Evolutionary conservation across 2,113 vertebrate genomes (phyloP).

Genomic region (Dunckerocampus dactyliophorus): DNA sequence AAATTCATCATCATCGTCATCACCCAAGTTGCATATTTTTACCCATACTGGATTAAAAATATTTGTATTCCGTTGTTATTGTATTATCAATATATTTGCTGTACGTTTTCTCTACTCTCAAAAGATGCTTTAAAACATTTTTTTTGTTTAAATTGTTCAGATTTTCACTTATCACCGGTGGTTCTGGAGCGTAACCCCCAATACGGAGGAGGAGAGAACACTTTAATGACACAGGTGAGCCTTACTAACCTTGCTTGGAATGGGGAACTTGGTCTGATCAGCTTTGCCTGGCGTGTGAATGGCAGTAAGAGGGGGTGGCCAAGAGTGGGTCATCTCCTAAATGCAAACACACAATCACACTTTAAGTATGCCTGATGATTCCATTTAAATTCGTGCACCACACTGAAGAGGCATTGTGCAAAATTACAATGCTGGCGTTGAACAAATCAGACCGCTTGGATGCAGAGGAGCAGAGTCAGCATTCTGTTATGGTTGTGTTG

Average conservation of each 20-base stretch:
- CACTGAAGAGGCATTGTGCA: background rate
- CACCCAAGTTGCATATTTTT: too few relatives aligned
- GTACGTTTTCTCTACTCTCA: too few relatives aligned
- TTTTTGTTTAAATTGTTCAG: too few relatives aligned
- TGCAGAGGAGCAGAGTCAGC: constrained; percentile 42
- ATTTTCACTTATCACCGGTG: too few relatives aligned
- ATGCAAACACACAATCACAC: constrained; percentile 14
- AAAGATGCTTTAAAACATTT: too few relatives aligned
- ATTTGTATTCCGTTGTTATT: too few relatives aligned
- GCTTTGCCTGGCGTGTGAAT: constrained; percentile 85
- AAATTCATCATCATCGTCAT: too few relatives aligned
- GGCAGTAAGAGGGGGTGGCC: constrained; percentile 85
- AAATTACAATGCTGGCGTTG: constrained; percentile 25
- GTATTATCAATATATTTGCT: too few relatives aligned
- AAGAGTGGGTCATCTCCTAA: constrained; percentile 89
- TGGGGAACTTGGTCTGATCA: constrained; percentile 83
- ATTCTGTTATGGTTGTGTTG: constrained; percentile 32
- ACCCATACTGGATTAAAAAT: too few relatives aligned
- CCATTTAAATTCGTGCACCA: background rate
- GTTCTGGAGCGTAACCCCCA: too few relatives aligned
- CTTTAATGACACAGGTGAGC: background rate
- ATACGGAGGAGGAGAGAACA: too few relatives aligned
- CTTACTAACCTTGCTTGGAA: constrained; percentile 79
- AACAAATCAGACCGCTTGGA: constrained; percentile 19
- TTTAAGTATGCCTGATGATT: background rate